A percentile compares a stretch with the other conserved stretches of the same genome.
Conservation (phyloP, 2,797 vertebrate species). For the Dendrocincla fuliginosa region DNA sequence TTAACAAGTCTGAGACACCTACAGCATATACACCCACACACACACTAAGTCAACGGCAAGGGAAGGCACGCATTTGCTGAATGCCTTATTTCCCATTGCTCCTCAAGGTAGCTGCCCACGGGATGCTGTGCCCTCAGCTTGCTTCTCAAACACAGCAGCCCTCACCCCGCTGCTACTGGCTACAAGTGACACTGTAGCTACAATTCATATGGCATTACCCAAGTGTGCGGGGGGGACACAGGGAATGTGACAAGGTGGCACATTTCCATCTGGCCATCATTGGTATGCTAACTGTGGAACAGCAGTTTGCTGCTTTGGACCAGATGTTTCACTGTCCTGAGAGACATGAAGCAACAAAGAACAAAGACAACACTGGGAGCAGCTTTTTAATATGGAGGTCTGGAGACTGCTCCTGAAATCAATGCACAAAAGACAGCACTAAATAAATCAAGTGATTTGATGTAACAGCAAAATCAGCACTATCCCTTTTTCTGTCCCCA, state of each 20-base stretch:
- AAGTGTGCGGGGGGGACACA: background rate
- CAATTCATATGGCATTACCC: background rate
- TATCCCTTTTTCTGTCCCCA: background rate
- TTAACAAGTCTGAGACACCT: constrained; percentile 55
- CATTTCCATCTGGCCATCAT: background rate
- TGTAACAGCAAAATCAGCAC: background rate
- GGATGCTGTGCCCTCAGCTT: background rate
- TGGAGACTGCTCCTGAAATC: background rate
- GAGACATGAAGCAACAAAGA: background rate
- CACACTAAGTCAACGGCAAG: background rate
- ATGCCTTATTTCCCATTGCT: background rate
- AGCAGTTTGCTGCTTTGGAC: background rate
- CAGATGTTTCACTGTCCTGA: background rate
- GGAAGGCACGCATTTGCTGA: constrained; percentile 1
- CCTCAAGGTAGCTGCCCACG: background rate
- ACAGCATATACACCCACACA: constrained; percentile 30
- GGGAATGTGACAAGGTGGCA: background rate
- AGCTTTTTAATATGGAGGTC: background rate
- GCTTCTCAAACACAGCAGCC: background rate
- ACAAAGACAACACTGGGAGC: background rate
- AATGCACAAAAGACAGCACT: fast-evolving
- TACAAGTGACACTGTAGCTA: background rate
- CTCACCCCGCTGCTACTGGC: background rate
- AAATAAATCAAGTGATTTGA: background rate
- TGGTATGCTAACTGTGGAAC: background rate